Evolutionary conservation across 2,888 invertebrate genomes (phyloP).

Genomic region (Ectemnius cavifrons): DNA sequence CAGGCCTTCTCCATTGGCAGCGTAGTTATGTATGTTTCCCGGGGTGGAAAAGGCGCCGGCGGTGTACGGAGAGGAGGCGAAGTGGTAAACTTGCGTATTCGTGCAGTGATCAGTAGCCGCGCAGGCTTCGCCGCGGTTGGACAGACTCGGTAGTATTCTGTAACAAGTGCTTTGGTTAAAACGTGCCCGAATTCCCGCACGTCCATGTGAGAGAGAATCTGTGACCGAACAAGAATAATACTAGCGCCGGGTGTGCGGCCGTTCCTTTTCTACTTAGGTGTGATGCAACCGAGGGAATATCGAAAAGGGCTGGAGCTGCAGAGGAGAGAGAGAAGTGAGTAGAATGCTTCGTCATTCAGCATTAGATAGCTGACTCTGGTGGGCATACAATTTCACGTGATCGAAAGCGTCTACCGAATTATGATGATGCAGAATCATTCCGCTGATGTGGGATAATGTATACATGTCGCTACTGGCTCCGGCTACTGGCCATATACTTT

Average conservation of each 20-base stretch:
- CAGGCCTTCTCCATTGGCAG: too few relatives aligned
- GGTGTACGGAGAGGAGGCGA: too few relatives aligned
- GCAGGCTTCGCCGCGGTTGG: slow-evolving; percentile 32
- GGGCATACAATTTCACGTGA: neutral
- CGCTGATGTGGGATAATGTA: too few relatives aligned
- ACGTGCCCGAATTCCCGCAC: neutral
- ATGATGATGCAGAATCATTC: too few relatives aligned
- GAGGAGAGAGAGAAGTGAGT: neutral
- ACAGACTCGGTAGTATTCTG: neutral
- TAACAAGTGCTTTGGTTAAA: neutral
- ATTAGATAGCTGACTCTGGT: neutral
- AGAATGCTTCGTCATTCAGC: slow-evolving; percentile 3
- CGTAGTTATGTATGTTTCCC: too few relatives aligned
- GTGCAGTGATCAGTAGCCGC: slow-evolving; percentile 32
- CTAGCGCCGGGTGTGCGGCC: too few relatives aligned
- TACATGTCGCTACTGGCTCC: too few relatives aligned
- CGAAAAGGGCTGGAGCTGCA: neutral
- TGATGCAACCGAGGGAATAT: neutral
- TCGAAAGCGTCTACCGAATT: neutral
- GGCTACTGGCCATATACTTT: too few relatives aligned
- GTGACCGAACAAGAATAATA: too few relatives aligned
- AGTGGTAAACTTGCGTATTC: too few relatives aligned
- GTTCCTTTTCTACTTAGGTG: neutral
- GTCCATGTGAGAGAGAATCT: slow-evolving; percentile 1
- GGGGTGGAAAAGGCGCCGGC: too few relatives aligned